Conservation (phyloP, 2,113 vertebrate genomes). For the Bagarius yarrelli region DNA sequence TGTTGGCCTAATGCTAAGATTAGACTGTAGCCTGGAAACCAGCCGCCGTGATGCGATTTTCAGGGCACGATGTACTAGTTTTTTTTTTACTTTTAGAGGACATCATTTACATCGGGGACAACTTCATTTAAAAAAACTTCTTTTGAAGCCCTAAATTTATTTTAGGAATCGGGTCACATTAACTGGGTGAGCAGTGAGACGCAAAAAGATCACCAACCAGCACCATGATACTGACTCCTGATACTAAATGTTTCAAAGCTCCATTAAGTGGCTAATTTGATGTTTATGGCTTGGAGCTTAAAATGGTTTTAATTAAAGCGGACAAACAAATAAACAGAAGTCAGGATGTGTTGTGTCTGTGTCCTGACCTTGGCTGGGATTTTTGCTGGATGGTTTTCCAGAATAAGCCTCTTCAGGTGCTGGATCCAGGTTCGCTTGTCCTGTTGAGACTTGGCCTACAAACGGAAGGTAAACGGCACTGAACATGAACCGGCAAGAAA, state of each 20-base stretch:
- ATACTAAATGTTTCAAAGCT: too few relatives aligned
- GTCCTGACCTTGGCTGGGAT: constrained; percentile 92
- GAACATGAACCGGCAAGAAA: background rate
- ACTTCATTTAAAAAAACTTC: constrained; percentile 15
- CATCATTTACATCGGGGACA: constrained; percentile 11
- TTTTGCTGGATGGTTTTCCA: constrained; percentile 97
- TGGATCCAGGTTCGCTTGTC: constrained; percentile 97
- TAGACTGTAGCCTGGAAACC: constrained; percentile 26
- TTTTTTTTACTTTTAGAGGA: constrained; percentile 35
- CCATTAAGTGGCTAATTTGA: too few relatives aligned
- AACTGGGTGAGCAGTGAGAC: constrained; percentile 18
- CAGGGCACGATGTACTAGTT: constrained; percentile 26
- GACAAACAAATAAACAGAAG: too few relatives aligned
- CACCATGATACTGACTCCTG: background rate
- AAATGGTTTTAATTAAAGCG: too few relatives aligned
- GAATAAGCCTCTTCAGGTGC: constrained; percentile 94
- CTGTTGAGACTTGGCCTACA: constrained; percentile 91
- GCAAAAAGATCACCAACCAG: background rate
- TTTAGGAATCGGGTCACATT: constrained; percentile 34
- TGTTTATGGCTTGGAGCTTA: too few relatives aligned
- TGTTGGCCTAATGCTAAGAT: background rate
- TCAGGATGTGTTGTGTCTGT: background rate
- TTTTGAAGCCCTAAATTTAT: constrained; percentile 30
- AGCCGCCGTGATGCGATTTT: background rate
- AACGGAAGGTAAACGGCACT: constrained; percentile 25